Evolutionary conservation across 1,140 invertebrate species (phyloP), one percentile per base, ranked within the genome.

Genomic region (Asbolus verrucosus): DNA sequence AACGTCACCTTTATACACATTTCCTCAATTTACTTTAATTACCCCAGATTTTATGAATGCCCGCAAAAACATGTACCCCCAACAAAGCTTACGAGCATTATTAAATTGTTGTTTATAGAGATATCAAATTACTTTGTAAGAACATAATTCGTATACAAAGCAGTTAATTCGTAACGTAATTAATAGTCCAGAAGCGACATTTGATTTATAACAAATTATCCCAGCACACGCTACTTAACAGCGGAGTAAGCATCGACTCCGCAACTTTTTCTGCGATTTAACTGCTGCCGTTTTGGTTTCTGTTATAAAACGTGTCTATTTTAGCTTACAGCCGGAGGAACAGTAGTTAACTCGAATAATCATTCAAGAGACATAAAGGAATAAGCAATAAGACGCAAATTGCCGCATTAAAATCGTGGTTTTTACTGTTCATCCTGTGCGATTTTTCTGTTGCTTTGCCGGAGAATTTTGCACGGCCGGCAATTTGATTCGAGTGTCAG

Each of bases 201-300:
- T 54, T 54, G 46, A 54, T 54, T 54, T 54, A 54, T 30, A 54
- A 54, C 46, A 54, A 27, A 54, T 54, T 54, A 54, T 21, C 21
- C 8, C 46, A 54, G 21, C 46, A 13, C 46, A 54, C 46, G 46
- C 33, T 36, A 36, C 33, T 36, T 36, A 36, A n/a, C 19, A 27
- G 19, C 14, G 18, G 21, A 30, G n/a, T 54, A 11, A 36, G 33
- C 11, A 31, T n/a, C n/a, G 21, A 30, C 46, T 54, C 1, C 11
- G 11, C 19, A 14, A 54, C 46, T 54, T 54, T 54, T 54, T 54
- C 18, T 2, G 2, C 2, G 6, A n/a, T 4, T 36, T n/a, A n/a
- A 36, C 33, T 6, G 11, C 33, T 36, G 2, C 33, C 15, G 43
- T n/a, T n/a, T n/a, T n/a, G 2, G 9, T 27, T 54, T 19, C 19